Evolutionary conservation across 2,113 vertebrate genomes (phyloP), one percentile per base, ranked within the genome.

Genomic region (Acinonyx jubatus): DNA sequence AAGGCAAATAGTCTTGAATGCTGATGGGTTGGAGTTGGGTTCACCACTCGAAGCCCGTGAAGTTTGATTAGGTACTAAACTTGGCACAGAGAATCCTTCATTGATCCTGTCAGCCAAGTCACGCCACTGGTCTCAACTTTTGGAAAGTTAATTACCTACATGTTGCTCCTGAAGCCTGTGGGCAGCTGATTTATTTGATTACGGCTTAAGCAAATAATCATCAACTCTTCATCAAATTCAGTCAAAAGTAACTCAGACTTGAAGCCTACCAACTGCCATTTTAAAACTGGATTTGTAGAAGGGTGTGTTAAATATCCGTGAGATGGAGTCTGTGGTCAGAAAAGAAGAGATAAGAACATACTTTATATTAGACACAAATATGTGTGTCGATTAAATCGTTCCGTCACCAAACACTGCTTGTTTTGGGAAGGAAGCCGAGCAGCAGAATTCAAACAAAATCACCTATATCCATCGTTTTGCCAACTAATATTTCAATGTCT

Each of bases 61-160:
- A 86, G 94, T 97, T 98, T 97, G 97, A 98, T 97, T 95, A 97
- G 98, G 98, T 97, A 91, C 93, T 73, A 97, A 97, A 97, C 97
- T 97, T 98, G 98, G 97, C 97, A 96, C 81, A 12, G 55, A n/a
- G 94, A 41, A 74, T 48, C 80, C 84, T 94, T 91, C 97, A 91
- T 94, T 91, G 73, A 85, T 91, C 50, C 73, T 3, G 0, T 73
- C 36, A 57, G 98, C 97, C 98, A 97, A 95, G 78, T 93, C 91
- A 96, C 33, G 5, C 87, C 91, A 66, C 87, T 36, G 90, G 94
- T 76, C 95, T 96, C 90, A 57, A 50, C 52, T 89, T 96, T 50
- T 38, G 85, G 98, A 63, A 93, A 91, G 38, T 91, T 96, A 94
- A 97, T 96, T 96, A 66, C 95, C 81, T 93, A 25, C 41, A 8